These are phyloP conservation scores for Aphelenchoides fujianensis DNA, from an alignment of 1,140 invertebrate genomes.

Conservation along the genomic window DNA sequence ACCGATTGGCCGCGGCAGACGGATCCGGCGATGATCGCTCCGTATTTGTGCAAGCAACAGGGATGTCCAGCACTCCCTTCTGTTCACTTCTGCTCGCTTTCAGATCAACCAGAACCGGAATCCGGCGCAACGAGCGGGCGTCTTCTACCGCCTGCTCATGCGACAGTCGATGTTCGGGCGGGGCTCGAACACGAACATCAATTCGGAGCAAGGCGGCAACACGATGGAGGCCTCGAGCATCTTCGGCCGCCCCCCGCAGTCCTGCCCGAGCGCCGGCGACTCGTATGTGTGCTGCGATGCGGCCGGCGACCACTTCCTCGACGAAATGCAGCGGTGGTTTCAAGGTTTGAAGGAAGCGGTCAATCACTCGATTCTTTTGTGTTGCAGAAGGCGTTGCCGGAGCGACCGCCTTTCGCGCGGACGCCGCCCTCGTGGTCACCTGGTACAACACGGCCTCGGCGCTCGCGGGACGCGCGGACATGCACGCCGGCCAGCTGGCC, in stretches of 20 bases:
- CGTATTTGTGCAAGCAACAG: conserved; percentile 60
- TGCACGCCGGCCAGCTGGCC: conserved; percentile 59
- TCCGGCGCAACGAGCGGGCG: conserved; percentile 54
- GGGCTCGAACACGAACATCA: conserved; percentile 51
- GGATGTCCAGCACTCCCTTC: conserved; percentile 14
- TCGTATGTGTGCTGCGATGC: conserved; percentile 58
- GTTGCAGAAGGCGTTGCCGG: conserved; percentile 61
- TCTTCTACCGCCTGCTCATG: conserved; percentile 59
- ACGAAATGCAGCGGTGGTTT: conserved; percentile 61
- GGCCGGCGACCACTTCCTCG: conserved; percentile 55
- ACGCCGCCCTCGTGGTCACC: conserved; percentile 59
- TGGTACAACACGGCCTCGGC: conserved; percentile 62
- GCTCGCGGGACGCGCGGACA: conserved; percentile 56
- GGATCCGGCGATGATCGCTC: conserved; percentile 62
- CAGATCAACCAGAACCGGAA: conserved; percentile 56
- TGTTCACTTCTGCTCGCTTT: conserved; percentile 18
- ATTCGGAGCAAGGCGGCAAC: conserved; percentile 31
- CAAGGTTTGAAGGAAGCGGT: conserved; percentile 38
- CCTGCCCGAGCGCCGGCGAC: conserved; percentile 56
- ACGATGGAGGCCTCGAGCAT: conserved; percentile 55
- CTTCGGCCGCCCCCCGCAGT: conserved; percentile 50
- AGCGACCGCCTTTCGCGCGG: conserved; percentile 55
- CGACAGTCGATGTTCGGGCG: conserved; percentile 59
- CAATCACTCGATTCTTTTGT: conserved; percentile 12
- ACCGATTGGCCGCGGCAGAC: conserved; percentile 61